These are phyloP conservation scores for Microvelia longipes DNA, from an alignment of 1,140 invertebrate species.

Conservation along the genomic window DNA sequence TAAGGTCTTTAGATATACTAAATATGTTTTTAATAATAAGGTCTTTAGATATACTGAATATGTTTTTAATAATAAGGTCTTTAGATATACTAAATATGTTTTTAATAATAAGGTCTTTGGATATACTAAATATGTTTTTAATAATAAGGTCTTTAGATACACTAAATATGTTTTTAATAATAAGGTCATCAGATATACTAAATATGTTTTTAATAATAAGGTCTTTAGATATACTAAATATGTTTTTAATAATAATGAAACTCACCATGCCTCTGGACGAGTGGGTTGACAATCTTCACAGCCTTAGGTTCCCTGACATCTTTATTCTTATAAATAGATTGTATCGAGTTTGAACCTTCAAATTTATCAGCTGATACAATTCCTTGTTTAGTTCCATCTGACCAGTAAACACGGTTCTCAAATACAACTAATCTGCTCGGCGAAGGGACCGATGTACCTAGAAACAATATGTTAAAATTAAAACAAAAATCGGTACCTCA, in stretches of 20 bases:
- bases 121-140: no score
- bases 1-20: no score
- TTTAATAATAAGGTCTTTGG: no score
- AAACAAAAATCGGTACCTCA: not conserved
- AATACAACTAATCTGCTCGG: constrained; percentile 72
- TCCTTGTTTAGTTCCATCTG: constrained; percentile 87
- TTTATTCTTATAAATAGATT: constrained; percentile 61
- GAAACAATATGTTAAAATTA: constrained; percentile 18
- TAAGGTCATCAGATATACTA: no score
- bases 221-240: no score
- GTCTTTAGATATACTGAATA: no score
- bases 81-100: no score
- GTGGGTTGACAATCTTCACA: constrained; percentile 60
- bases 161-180: no score
- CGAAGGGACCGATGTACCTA: constrained; percentile 66
- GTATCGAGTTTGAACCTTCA: constrained; percentile 54
- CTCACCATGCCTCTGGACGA: constrained; percentile 49
- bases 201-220: no score
- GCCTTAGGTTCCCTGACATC: constrained; percentile 68
- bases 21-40: no score
- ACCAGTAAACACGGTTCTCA: constrained; percentile 87
- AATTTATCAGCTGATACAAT: constrained; percentile 85
- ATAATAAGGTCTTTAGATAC: no score
- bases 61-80: no score
- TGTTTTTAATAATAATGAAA: constrained; percentile 7